Evolutionary conservation across 2,113 vertebrate genomes (phyloP), one percentile per base, ranked within the genome.

Genomic region (Pan paniscus): DNA sequence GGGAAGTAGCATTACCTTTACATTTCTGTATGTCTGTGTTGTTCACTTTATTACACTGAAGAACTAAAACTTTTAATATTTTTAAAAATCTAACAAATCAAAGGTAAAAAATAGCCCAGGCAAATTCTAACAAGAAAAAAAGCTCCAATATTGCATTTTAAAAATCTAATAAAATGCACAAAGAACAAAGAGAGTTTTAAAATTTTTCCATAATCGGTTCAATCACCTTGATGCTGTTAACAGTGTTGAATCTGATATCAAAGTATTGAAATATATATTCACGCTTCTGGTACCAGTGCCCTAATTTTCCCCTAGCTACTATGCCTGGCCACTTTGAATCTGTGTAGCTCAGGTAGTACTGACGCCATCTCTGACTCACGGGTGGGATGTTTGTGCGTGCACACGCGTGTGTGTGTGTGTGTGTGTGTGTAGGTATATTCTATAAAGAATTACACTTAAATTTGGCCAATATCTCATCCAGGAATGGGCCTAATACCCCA

Each of bases 121-220:
- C 3, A 89, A 90, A 90, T 94, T 61, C 55, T 46, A 91, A 2
- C 55, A 72, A 70, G 68, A 87, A 84, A 90, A 27, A 67, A 8
- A 84, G 67, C 11, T 81, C 27, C 3, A 90, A 57, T 30, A 40
- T 61, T 79, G 18, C 75, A 68, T 32, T 64, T 73, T 32, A 88
- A 73, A 94, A 86, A 92, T 72, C 67, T 64, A 78, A 81, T 67
- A 25, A 57, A 78, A 80, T 32, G 27, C 7, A 70, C 75, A 93
- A 90, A 73, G 30, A n/a, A 95, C 18, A 96, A 40, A 84, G 52
- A 52, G 27, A 50, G 25, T 25, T 79, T 90, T 27, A 20, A 50
- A 67, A 72, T 52, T 38, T 90, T 90, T 73, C 38, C 64, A 52
- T 89, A 61, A 78, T 72, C 95, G 73, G 67, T 90, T 64, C 57